Conservation (phyloP, 2,797 vertebrate species). For the Coluber constrictor region DNA sequence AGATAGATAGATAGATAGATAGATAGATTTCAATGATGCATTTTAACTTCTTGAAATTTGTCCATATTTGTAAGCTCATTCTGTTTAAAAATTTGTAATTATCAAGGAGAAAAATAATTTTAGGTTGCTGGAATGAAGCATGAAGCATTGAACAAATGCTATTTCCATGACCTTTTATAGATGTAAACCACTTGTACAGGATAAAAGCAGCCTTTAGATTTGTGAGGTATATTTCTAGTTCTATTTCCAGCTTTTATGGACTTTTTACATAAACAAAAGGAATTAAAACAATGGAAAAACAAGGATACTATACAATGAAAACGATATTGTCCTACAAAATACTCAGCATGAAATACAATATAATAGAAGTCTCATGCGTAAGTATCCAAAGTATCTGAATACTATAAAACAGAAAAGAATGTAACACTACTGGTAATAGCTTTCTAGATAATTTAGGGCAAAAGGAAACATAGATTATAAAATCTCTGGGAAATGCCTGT, state of each 20-base stretch:
- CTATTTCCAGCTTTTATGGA: not conserved
- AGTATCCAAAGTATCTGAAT: not conserved
- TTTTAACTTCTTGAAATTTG: not conserved
- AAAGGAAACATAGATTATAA: not conserved
- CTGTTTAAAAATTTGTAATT: not conserved
- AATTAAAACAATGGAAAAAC: not conserved
- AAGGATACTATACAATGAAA: not conserved
- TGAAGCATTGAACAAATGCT: not conserved
- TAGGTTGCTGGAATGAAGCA: not conserved
- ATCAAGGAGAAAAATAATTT: not conserved
- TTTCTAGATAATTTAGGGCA: not conserved
- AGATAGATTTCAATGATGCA: not conserved
- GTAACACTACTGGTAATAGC: not conserved
- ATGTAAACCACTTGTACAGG: not conserved
- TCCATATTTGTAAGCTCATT: not conserved
- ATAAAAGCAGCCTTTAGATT: not conserved
- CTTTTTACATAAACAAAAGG: not conserved
- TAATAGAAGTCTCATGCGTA: not conserved
- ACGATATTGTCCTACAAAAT: not conserved
- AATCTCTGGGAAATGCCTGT: not conserved
- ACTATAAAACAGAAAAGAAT: not conserved
- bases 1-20: not conserved
- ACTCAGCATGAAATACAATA: not conserved
- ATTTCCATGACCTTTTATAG: not conserved
- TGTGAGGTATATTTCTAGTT: not conserved